Percentiles rank a stretch among this genome's conserved stretches.
phyloP scores from a whole-genome alignment of 2,888 invertebrate genomes.

The Helleia helle region DNA sequence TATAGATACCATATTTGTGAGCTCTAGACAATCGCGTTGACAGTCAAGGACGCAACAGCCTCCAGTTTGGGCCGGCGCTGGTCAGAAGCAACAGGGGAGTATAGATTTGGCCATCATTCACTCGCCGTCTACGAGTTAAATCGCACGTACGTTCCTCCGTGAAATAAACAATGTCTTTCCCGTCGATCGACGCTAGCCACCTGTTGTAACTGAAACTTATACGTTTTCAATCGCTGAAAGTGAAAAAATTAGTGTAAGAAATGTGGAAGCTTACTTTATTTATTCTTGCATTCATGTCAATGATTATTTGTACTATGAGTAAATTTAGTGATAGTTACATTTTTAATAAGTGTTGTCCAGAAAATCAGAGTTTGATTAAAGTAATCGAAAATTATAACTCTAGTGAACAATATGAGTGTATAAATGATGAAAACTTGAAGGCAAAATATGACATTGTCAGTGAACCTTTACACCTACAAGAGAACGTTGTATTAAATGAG shows the following conservation, averaged over 20 bases:
- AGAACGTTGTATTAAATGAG: constrained; percentile 31
- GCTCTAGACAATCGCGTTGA: constrained; percentile 14
- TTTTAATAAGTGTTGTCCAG: constrained; percentile 57
- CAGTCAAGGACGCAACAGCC: constrained; percentile 56
- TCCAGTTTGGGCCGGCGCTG: constrained; percentile 26
- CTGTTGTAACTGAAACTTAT: constrained; percentile 38
- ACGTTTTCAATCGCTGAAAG: constrained; percentile 16
- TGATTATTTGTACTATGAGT: constrained; percentile 14
- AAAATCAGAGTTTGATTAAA: constrained; percentile 42
- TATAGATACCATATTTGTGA: not conserved
- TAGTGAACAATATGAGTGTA: constrained; percentile 36
- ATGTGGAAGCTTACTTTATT: constrained; percentile 43
- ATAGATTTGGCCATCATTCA: constrained; percentile 25
- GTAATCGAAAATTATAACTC: constrained; percentile 27
- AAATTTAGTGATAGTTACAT: constrained; percentile 24
- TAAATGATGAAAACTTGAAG: constrained; percentile 32
- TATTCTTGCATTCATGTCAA: constrained; percentile 29
- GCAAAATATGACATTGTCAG: constrained; percentile 32
- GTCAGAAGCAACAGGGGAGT: constrained; percentile 24
- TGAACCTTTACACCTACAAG: constrained; percentile 37
- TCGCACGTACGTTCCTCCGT: constrained; percentile 33
- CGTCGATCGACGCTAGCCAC: constrained; percentile 44
- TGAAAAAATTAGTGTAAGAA: constrained; percentile 20
- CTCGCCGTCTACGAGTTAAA: constrained; percentile 37
- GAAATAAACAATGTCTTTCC: constrained; percentile 43